Evolutionary conservation across 2,888 invertebrate species (phyloP), one percentile per base, ranked within the genome.

Genomic region (Drosophila maculinotata): DNA sequence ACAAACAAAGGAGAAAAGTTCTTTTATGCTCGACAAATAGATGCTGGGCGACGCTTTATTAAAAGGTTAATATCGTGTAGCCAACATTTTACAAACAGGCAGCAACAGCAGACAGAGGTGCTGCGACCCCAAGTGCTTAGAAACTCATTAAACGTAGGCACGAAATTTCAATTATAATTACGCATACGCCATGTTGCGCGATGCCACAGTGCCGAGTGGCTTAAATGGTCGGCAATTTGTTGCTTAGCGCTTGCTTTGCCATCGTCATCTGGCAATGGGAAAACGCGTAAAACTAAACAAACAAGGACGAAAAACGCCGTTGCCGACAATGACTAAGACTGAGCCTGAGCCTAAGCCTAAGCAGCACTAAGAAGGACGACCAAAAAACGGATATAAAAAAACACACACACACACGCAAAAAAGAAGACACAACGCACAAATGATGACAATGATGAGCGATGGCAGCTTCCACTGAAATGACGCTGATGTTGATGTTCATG

Each of bases 141-240:
- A 60, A 77, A 64, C 78, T 83, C 82, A 79, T 84, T 76, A 80
- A 73, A 67, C 39, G 67, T 51, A 54, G 54, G 63, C 73, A 74
- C 60, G 62, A 74, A 74, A 71, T 74, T 81, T 74, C 66, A 82
- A 81, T 81, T 85, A 82, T 64, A 79, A 82, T 79, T 67, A 76
- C 75, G 84, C 58, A 81, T 73, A 73, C 81, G 70, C 78, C 72
- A 65, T 51, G 78, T 75, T 83, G 84, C 45, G 44, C 69, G 30
- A 17, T 38, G 48, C 39, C 56, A 60, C 52, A 48, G 15, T 44
- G 31, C 49, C 70, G 49, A 70, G 70, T 68, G 49, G 44, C 60
- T 74, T 67, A 66, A 74, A 69, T 58, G 79, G 41, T 67, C 42
- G 66, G 76, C 62, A 82, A 76, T 85, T 85, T 79, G 76, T 64